Evolutionary conservation across 2,113 vertebrate genomes (phyloP).

Genomic region (Leucoraja erinaceus): DNA sequence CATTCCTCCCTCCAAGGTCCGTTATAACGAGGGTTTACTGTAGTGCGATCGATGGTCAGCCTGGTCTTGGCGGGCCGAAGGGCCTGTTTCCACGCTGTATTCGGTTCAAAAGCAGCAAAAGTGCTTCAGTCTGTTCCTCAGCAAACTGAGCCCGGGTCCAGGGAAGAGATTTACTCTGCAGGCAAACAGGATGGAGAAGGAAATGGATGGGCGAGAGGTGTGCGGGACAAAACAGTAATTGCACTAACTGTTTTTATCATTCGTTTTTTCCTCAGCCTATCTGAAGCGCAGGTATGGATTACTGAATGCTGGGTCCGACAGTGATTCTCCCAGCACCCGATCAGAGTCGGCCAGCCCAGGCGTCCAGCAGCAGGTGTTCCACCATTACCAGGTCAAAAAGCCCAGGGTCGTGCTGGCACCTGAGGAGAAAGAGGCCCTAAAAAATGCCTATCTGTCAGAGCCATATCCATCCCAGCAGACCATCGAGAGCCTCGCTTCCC

Average conservation of each 20-base stretch:
- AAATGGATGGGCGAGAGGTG: background rate
- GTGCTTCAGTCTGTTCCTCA: no score
- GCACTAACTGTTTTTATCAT: background rate
- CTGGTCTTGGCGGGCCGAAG: no score
- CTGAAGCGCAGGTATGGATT: slow-evolving; percentile 89
- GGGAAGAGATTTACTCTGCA: no score
- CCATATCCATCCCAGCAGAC: slow-evolving; percentile 97
- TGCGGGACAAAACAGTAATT: background rate
- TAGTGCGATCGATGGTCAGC: no score
- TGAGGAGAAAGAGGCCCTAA: slow-evolving; percentile 87
- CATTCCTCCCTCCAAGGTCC: no score
- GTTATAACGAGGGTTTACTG: no score
- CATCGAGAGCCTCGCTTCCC: slow-evolving; percentile 84
- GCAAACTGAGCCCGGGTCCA: no score
- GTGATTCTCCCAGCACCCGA: slow-evolving; percentile 74
- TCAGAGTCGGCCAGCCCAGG: slow-evolving; percentile 84
- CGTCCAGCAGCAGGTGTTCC: slow-evolving; percentile 58
- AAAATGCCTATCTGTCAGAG: slow-evolving; percentile 85
- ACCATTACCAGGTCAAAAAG: slow-evolving; percentile 85
- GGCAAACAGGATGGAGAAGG: background rate
- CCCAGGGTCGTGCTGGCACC: slow-evolving; percentile 84
- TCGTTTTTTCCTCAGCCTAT: slow-evolving; percentile 66
- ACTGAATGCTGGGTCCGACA: slow-evolving; percentile 80
- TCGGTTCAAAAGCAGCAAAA: no score
- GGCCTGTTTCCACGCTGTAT: no score